Conservation (phyloP, 2,888 invertebrate species). For the Quadriops clusia region DNA sequence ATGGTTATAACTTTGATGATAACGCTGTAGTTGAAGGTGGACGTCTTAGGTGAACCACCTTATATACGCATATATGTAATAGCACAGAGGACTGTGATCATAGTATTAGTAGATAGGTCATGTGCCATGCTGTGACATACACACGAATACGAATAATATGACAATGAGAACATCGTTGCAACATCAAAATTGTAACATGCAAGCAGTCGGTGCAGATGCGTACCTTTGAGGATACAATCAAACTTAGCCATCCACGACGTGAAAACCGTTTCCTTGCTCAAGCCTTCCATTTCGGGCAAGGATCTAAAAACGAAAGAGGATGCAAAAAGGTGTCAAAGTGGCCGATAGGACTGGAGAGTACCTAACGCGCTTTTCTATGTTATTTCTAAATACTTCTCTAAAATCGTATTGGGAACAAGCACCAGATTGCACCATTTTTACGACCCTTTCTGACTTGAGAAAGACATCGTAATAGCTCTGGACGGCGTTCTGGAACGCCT, state of each 20-base stretch:
- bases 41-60: too few species aligned
- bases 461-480: slow-evolving; percentile 94
- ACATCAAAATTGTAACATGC: too few species aligned
- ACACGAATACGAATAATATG: too few species aligned
- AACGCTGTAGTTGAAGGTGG: too few species aligned
- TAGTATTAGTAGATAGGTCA: too few species aligned
- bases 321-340: neutral
- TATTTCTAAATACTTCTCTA: slow-evolving; percentile 94
- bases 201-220: too few species aligned
- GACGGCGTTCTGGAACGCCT: slow-evolving; percentile 97
- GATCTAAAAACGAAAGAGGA: slow-evolving; percentile 47
- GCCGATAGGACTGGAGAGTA: too few species aligned
- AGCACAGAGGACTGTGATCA: too few species aligned
- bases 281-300: slow-evolving; percentile 96
- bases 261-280: slow-evolving; percentile 97
- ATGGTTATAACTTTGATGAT: too few species aligned
- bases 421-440: slow-evolving; percentile 94
- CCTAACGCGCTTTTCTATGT: slow-evolving; percentile 96
- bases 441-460: slow-evolving; percentile 90
- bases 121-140: too few species aligned
- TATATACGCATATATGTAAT: too few species aligned
- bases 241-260: slow-evolving; percentile 99
- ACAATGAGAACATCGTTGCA: too few species aligned
- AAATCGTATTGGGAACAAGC: slow-evolving; percentile 98
- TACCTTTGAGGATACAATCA: slow-evolving; percentile 94